Evolutionary conservation across 2,888 invertebrate genomes (phyloP).

Genomic region (Philaethria dido): DNA sequence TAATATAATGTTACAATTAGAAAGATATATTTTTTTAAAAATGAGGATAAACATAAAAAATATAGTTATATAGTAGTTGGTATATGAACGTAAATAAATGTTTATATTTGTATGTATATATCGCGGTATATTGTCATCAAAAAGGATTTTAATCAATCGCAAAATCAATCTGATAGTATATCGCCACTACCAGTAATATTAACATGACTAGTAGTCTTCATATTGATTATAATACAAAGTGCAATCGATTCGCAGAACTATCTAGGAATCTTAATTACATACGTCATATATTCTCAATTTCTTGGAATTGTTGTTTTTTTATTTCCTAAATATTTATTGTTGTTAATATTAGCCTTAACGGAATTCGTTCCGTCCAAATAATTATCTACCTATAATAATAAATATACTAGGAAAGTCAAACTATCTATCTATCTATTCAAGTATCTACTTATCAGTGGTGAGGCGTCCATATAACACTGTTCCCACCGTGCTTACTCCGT

Average conservation of each 20-base stretch:
- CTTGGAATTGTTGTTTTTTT: slow-evolving; percentile 43
- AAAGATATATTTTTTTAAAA: too few relatives aligned
- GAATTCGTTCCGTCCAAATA: too few relatives aligned
- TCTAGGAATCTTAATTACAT: slow-evolving; percentile 59
- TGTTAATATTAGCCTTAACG: too few relatives aligned
- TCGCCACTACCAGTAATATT: slow-evolving; percentile 45
- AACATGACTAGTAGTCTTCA: slow-evolving; percentile 43
- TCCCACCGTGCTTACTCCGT: too few relatives aligned
- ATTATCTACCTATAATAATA: too few relatives aligned
- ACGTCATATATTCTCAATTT: slow-evolving; percentile 53
- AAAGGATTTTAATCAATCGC: slow-evolving; percentile 26
- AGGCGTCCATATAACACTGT: too few relatives aligned
- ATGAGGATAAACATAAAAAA: background rate
- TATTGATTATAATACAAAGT: slow-evolving; percentile 29
- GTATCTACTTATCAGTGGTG: too few relatives aligned
- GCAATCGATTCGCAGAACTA: slow-evolving; percentile 47
- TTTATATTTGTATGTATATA: background rate
- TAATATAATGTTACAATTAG: background rate
- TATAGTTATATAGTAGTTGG: too few relatives aligned
- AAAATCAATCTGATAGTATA: slow-evolving; percentile 45
- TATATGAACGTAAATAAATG: background rate
- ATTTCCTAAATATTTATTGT: slow-evolving; percentile 12
- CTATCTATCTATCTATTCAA: too few relatives aligned
- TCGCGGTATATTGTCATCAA: slow-evolving; percentile 12
- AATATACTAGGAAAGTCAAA: too few relatives aligned